Base-by-base conservation (phyloP, 1,140 invertebrate genomes). In the Carcinoscorpius rotundicauda region DNA sequence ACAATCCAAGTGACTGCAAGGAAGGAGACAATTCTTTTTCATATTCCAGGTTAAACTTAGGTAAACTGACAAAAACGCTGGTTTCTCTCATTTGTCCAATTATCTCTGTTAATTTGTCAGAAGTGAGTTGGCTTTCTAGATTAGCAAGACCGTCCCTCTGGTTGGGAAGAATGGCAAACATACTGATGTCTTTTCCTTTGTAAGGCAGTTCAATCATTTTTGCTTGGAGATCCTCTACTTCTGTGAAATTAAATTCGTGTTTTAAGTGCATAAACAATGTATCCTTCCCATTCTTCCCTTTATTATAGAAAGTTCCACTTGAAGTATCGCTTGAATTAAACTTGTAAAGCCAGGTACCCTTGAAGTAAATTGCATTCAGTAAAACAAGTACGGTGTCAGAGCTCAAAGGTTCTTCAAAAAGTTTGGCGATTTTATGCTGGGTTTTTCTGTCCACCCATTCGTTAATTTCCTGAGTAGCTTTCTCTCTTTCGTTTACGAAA, bases 201-300 rank as follows among this genome's bases (percentile, higher is more conserved):
- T 91, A 92, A 0, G 86, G 86, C 58, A 92, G 72, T 76, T 90
- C 85, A 4, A 91, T 3, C 6, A 55, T 55, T n/a, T 55, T 71
- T 3, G 85, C 80, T 68, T 84, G 79, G 5, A 82, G 81, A 5
- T 83, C 80, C 0, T 79, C 73, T 64, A 83, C 73, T 61, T 78
- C 78, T 3, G 87, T 82, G 71, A 87, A 81, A 75, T 85, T 84
- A 75, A 93, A 93, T 51, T 81, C 83, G 57, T 85, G 85, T 72
- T 89, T 88, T 68, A 91, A 85, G 58, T 82, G 83, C 91, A 95
- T 95, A 5, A 83, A 85, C 29, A 80, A 73, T 0, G 84, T 83
- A 2, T 84, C 81, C 67, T 87, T 87, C 78, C 94, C 93, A 50
- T 65, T 11, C 0, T 10, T 11, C 8, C 60, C 64, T 3, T 66